phyloP scores from a whole-genome alignment of 2,797 vertebrate genomes.

The Ibycter americanus region DNA sequence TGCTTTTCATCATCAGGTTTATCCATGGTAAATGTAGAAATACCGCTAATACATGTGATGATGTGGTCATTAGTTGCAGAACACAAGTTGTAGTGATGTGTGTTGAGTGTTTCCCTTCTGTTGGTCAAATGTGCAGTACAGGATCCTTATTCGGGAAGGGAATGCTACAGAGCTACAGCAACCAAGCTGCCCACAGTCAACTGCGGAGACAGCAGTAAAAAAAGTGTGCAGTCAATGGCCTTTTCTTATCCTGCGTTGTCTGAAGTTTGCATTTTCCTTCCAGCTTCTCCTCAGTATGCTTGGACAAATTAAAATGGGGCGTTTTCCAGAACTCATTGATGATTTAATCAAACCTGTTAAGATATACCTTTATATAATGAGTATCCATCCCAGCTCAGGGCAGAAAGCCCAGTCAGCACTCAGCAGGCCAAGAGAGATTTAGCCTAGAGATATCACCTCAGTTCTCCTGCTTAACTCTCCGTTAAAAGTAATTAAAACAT shows the following conservation, averaged over 20 bases:
- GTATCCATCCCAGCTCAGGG: not conserved
- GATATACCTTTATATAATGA: not conserved
- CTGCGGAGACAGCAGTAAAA: not conserved
- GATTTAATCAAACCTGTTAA: constrained; percentile 13
- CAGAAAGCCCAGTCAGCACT: constrained; percentile 37
- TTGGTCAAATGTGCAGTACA: fast-evolving
- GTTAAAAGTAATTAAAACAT: constrained; percentile 43
- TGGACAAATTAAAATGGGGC: not conserved
- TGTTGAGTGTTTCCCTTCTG: not conserved
- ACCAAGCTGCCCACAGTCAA: not conserved
- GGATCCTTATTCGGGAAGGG: fast-evolving
- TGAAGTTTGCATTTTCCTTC: not conserved
- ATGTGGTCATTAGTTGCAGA: fast-evolving
- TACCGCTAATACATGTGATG: fast-evolving
- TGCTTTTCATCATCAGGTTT: fast-evolving
- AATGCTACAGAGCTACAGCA: fast-evolving
- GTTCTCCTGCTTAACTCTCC: not conserved
- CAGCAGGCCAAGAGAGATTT: constrained; percentile 13
- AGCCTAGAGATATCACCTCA: not conserved
- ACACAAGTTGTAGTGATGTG: fast-evolving
- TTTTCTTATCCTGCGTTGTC: not conserved
- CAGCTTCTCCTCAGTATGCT: not conserved
- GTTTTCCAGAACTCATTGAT: not conserved
- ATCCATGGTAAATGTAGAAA: not conserved
- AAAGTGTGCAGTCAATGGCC: not conserved